Conservation (phyloP, 2,888 invertebrate species). For the Caenorhabditis angaria region DNA sequence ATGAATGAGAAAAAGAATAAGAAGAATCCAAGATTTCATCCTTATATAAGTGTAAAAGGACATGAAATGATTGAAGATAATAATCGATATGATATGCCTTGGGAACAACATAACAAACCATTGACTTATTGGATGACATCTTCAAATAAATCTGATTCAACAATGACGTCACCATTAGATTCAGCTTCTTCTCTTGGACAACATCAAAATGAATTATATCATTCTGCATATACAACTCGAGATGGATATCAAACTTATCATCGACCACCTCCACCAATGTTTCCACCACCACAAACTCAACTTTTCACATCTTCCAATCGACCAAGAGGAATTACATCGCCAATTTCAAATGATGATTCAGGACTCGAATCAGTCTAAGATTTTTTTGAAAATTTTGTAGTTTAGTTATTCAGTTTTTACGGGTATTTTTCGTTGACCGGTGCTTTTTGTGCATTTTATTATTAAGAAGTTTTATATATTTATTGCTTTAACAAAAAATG, state of each 20-base stretch:
- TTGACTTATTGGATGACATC: slow-evolving; percentile 51
- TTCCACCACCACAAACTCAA: slow-evolving; percentile 50
- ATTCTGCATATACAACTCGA: slow-evolving; percentile 33
- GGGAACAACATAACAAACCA: slow-evolving; percentile 51
- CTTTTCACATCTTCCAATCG: too few species aligned
- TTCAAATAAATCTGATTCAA: slow-evolving; percentile 28
- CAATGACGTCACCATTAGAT: slow-evolving; percentile 53
- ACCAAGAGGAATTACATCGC: slow-evolving; percentile 35
- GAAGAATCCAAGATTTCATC: slow-evolving; percentile 46
- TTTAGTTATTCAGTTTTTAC: neutral
- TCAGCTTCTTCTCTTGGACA: slow-evolving; percentile 49
- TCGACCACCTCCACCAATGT: slow-evolving; percentile 39
- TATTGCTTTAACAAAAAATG: slow-evolving; percentile 4
- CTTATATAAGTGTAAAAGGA: slow-evolving; percentile 48
- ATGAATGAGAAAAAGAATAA: slow-evolving; percentile 32
- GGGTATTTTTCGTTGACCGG: slow-evolving; percentile 1
- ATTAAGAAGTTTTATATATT: neutral
- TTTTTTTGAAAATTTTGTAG: neutral
- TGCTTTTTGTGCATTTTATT: slow-evolving; percentile 1
- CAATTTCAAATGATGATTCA: slow-evolving; percentile 51
- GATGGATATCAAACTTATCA: slow-evolving; percentile 49
- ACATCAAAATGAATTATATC: slow-evolving; percentile 19
- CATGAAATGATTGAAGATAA: slow-evolving; percentile 46
- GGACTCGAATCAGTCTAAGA: slow-evolving; percentile 54
- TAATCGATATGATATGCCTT: slow-evolving; percentile 56